A percentile compares a stretch with the other conserved stretches of the same genome.
Evolutionary conservation across 2,888 invertebrate genomes (phyloP).

Genomic region (Cryptosula pallasiana): DNA sequence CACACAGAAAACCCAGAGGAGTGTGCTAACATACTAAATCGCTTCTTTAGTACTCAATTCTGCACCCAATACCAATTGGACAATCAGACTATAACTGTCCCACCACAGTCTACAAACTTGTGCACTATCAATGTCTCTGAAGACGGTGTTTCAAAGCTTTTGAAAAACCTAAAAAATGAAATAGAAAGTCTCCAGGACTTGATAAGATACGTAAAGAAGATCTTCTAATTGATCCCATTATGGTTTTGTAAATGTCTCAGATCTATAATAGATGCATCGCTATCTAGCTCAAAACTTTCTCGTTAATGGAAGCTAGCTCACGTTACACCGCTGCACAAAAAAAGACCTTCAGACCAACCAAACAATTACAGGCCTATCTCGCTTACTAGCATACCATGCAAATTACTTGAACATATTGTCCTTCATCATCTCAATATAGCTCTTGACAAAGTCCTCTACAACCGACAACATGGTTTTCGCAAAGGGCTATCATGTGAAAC

Average conservation of each 20-base stretch:
- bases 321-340: conserved; percentile 30
- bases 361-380: conserved; percentile 32
- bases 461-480: conserved; percentile 31
- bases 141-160: background rate
- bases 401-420: conserved; percentile 31
- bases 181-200: background rate
- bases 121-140: background rate
- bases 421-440: conserved; percentile 28
- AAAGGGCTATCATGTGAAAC: conserved; percentile 30
- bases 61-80: background rate
- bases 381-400: conserved; percentile 29
- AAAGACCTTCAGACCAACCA: conserved; percentile 28
- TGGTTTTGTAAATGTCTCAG: conserved; percentile 24
- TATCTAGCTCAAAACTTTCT: conserved; percentile 27
- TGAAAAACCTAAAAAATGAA: conserved; percentile 3
- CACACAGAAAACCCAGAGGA: conserved; percentile 3
- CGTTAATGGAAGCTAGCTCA: conserved; percentile 29
- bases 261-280: conserved; percentile 28
- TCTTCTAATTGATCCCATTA: background rate
- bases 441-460: conserved; percentile 29
- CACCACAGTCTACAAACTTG: too few species aligned
- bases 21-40: conserved; percentile 1
- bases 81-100: too few species aligned
- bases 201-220: conserved; percentile 7
- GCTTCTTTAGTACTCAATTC: conserved; percentile 1